Conservation (phyloP, 2,113 vertebrate species). For the Misgurnus mizolepis region DNA sequence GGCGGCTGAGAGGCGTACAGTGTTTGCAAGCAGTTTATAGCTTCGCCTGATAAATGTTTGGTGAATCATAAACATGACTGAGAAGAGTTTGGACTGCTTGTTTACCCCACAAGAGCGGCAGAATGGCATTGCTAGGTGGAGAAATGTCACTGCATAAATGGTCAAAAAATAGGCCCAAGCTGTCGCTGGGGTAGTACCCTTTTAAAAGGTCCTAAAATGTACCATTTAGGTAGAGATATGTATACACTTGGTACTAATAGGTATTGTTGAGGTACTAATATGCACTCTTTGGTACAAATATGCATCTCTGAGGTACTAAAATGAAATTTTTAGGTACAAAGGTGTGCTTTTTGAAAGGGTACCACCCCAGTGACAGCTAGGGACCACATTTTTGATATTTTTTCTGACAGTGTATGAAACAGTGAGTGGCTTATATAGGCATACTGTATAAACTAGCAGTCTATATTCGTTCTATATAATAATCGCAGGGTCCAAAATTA, state of each 20-base stretch:
- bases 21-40: slow-evolving; percentile 24
- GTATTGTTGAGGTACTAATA: too few species aligned
- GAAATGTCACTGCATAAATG: slow-evolving; percentile 6
- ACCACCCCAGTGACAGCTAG: too few species aligned
- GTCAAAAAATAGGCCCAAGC: neutral
- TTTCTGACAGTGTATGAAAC: too few species aligned
- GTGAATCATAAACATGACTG: slow-evolving; percentile 50
- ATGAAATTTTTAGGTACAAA: too few species aligned
- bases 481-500: slow-evolving; percentile 12
- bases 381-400: too few species aligned
- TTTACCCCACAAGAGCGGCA: slow-evolving; percentile 40
- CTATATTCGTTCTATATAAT: slow-evolving; percentile 2
- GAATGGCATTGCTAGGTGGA: slow-evolving; percentile 24
- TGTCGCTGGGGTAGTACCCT: too few species aligned
- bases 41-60: slow-evolving; percentile 24
- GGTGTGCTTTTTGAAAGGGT: too few species aligned
- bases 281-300: too few species aligned
- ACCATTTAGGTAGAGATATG: too few species aligned
- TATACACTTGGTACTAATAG: too few species aligned
- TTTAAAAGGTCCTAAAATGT: too few species aligned
- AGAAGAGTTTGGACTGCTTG: slow-evolving; percentile 26
- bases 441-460: neutral
- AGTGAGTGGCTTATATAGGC: neutral
- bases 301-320: too few species aligned
- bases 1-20: slow-evolving; percentile 1